Conservation (phyloP, 2,113 vertebrate genomes). For the Oncorhynchus mykiss region DNA sequence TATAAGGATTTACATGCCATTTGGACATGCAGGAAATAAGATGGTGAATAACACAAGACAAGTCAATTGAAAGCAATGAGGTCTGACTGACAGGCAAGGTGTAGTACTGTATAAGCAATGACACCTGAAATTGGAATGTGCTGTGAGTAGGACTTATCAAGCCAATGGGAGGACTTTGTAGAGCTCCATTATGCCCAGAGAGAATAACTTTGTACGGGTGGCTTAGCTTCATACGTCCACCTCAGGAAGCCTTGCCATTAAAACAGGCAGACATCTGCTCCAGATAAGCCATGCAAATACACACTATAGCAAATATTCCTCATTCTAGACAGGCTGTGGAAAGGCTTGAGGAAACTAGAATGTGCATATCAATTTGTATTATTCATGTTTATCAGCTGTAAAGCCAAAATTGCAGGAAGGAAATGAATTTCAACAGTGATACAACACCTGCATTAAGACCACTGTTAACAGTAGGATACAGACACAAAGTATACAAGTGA, state of each 20-base stretch:
- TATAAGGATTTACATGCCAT: conserved; percentile 43
- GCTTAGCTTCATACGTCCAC: conserved; percentile 36
- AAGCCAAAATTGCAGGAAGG: conserved; percentile 31
- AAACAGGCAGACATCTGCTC: conserved; percentile 29
- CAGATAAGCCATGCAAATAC: conserved; percentile 65
- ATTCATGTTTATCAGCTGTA: conserved; percentile 19
- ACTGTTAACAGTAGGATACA: conserved; percentile 32
- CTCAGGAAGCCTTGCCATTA: conserved; percentile 29
- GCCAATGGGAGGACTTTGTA: conserved; percentile 36
- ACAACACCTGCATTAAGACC: conserved; percentile 1
- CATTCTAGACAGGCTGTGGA: conserved; percentile 40
- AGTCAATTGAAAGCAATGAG: conserved; percentile 22
- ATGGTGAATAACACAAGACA: conserved; percentile 38
- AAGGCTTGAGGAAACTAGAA: conserved; percentile 33
- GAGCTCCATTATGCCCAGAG: conserved; percentile 11
- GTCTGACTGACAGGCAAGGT: conserved; percentile 36
- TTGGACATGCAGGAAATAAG: conserved; percentile 30
- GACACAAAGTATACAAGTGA: not conserved
- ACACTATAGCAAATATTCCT: conserved; percentile 45
- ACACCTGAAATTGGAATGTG: conserved; percentile 41
- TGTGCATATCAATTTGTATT: conserved; percentile 34
- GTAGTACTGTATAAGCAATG: conserved; percentile 27
- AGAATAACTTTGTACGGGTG: conserved; percentile 32
- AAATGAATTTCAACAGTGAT: conserved; percentile 10
- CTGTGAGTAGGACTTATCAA: conserved; percentile 28